Evolutionary conservation across 1,140 invertebrate species (phyloP).

Genomic region (Papilio glaucus): DNA sequence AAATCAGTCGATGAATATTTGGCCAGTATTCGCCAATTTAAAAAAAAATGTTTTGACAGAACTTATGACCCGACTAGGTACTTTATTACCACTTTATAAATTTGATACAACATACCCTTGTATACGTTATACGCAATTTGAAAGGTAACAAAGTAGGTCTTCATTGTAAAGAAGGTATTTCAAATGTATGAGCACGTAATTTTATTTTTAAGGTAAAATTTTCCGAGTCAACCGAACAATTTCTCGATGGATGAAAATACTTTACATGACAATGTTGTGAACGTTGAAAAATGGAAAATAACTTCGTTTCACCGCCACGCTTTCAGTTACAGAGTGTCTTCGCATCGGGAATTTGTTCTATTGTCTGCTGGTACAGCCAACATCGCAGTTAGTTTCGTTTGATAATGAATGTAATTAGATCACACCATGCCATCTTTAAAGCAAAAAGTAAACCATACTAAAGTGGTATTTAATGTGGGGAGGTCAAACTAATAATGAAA

Average conservation of each 20-base stretch:
- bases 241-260: constrained; percentile 21
- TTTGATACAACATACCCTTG: constrained; percentile 12
- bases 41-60: too few species aligned
- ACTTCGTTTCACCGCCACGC: constrained; percentile 31
- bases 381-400: neutral
- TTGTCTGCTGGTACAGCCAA: neutral
- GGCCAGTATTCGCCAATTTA: too few species aligned
- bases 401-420: neutral
- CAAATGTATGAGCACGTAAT: constrained; percentile 30
- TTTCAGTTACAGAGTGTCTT: constrained; percentile 1
- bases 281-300: constrained; percentile 48
- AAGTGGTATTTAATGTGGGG: neutral
- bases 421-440: neutral
- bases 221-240: constrained; percentile 12
- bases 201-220: constrained; percentile 28
- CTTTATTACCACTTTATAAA: constrained; percentile 13
- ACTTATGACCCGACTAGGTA: too few species aligned
- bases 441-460: neutral
- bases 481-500: too few species aligned
- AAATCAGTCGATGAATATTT: too few species aligned
- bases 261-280: constrained; percentile 43
- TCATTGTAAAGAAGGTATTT: constrained; percentile 28
- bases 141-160: constrained; percentile 32
- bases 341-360: constrained; percentile 6
- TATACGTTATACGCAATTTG: constrained; percentile 16